These are phyloP conservation scores for Sitta carolinensis DNA, from an alignment of 2,797 vertebrate species.

Conservation along the genomic window DNA sequence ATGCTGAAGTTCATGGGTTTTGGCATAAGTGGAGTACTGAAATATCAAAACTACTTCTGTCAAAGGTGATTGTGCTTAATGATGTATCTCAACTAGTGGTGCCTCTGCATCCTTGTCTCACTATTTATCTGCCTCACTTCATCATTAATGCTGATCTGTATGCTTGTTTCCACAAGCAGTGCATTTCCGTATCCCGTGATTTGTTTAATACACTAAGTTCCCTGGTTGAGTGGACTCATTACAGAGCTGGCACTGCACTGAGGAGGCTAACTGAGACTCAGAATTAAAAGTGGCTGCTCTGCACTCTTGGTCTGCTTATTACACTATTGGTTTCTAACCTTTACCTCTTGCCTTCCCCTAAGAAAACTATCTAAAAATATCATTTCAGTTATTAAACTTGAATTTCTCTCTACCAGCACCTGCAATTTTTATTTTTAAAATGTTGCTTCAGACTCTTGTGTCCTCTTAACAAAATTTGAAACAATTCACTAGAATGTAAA, in stretches of 20 bases:
- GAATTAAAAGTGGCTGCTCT: neutral
- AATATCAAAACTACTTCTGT: conserved; percentile 39
- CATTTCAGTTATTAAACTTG: neutral
- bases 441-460: neutral
- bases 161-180: conserved; percentile 22
- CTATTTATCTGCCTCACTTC: conserved; percentile 10
- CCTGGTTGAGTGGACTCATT: neutral
- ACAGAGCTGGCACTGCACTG: neutral
- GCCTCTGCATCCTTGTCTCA: neutral
- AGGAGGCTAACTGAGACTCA: neutral
- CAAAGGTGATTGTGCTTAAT: conserved; percentile 47
- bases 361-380: neutral
- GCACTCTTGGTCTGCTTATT: neutral
- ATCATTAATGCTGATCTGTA: conserved; percentile 30
- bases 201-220: neutral
- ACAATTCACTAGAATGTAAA: neutral
- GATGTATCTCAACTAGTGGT: conserved; percentile 3
- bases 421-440: neutral
- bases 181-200: neutral
- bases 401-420: neutral
- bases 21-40: neutral
- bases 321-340: neutral
- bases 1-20: conserved; percentile 10
- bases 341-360: neutral
- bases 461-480: neutral